A percentile compares a stretch with the other conserved stretches of the same genome.
phyloP scores from a whole-genome alignment of 2,797 vertebrate species.

The Neosilurus hyrtlii region DNA sequence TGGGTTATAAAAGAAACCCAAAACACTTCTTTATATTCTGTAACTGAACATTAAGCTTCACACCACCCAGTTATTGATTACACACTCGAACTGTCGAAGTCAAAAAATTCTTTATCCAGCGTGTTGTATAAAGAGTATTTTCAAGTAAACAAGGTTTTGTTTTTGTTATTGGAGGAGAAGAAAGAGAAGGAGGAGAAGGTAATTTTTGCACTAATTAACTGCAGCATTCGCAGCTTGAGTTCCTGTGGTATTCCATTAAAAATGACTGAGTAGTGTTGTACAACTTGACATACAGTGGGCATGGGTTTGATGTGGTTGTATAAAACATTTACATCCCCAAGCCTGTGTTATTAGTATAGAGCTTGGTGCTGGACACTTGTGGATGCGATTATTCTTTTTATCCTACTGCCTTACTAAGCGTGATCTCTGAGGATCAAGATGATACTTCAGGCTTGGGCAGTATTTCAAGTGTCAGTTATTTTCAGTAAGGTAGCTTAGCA shows the following conservation, averaged over 20 bases:
- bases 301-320: slow-evolving; percentile 58
- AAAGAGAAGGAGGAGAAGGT: slow-evolving; percentile 48
- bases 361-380: slow-evolving; percentile 17
- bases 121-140: neutral
- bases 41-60: neutral
- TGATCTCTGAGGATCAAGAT: neutral
- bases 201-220: slow-evolving; percentile 62
- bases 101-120: neutral
- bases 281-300: slow-evolving; percentile 50
- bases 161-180: slow-evolving; percentile 38
- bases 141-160: slow-evolving; percentile 45
- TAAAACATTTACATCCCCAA: slow-evolving; percentile 12
- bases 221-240: slow-evolving; percentile 59
- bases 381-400: neutral
- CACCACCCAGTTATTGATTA: neutral
- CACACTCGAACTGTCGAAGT: neutral
- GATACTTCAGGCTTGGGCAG: neutral
- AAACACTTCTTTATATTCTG: neutral
- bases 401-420: neutral
- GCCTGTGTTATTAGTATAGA: slow-evolving; percentile 12
- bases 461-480: slow-evolving; percentile 26
- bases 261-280: slow-evolving; percentile 54
- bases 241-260: slow-evolving; percentile 62
- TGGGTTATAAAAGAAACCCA: neutral
- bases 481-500: neutral